A percentile compares a stretch with the other conserved stretches of the same genome.
Conservation (phyloP, 1,140 invertebrate genomes). For the Pogonomyrmex barbatus region DNA sequence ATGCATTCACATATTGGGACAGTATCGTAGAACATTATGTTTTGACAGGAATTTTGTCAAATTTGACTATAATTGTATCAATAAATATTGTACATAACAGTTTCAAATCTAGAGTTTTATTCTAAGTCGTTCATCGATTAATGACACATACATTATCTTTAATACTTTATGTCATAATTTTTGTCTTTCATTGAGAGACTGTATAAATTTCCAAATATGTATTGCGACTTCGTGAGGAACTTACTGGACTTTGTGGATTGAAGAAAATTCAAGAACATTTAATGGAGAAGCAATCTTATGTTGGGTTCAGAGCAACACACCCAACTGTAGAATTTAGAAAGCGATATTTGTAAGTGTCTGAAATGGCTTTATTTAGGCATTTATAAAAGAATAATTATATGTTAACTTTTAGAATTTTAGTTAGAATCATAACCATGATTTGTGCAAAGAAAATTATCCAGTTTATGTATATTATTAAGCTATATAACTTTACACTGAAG, state of each 20-base stretch:
- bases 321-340: constrained; percentile 32
- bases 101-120: constrained; percentile 72
- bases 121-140: constrained; percentile 67
- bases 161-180: constrained; percentile 51
- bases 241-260: constrained; percentile 19
- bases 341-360: constrained; percentile 27
- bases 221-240: neutral
- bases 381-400: constrained; percentile 29
- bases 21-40: constrained; percentile 67
- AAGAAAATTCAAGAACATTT: constrained; percentile 7
- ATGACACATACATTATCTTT: constrained; percentile 49
- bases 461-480: constrained; percentile 30
- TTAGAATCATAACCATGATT: constrained; percentile 23
- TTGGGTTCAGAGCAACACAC: constrained; percentile 19
- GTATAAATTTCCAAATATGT: constrained; percentile 45
- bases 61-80: constrained; percentile 72
- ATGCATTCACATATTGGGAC: constrained; percentile 60
- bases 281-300: constrained; percentile 10
- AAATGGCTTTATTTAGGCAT: constrained; percentile 45
- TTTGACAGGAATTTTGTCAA: constrained; percentile 73
- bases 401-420: constrained; percentile 42
- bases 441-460: constrained; percentile 18
- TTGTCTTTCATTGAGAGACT: constrained; percentile 14
- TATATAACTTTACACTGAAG: constrained; percentile 12
- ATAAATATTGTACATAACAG: constrained; percentile 76